Conservation (phyloP, 2,113 vertebrate species). For the Phrynocephalus versicolor region DNA sequence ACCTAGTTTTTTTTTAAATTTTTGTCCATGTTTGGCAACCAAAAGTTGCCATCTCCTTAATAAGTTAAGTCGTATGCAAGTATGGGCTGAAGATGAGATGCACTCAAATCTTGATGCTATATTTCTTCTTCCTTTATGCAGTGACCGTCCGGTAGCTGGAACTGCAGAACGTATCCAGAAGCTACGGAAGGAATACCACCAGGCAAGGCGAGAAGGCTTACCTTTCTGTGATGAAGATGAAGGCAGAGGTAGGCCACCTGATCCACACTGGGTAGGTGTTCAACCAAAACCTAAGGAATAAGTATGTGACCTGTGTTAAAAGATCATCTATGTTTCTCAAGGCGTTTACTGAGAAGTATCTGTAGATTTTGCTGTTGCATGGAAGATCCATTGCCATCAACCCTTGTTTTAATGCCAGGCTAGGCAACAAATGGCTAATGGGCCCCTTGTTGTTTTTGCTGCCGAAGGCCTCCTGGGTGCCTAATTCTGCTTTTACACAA, state of each 20-base stretch:
- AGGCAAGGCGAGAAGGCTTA: constrained; percentile 87
- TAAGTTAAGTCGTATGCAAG: not conserved
- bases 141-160: constrained; percentile 59
- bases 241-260: constrained; percentile 72
- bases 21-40: not conserved
- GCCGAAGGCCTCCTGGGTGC: too few relatives aligned
- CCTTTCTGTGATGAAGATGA: constrained; percentile 86
- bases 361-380: not conserved
- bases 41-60: not conserved
- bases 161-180: constrained; percentile 92
- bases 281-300: not conserved
- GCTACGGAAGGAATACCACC: constrained; percentile 91
- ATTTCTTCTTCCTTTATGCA: constrained; percentile 35
- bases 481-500: too few relatives aligned
- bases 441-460: too few relatives aligned
- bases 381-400: constrained; percentile 33
- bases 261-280: constrained; percentile 84
- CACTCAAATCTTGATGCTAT: not conserved
- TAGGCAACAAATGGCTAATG: too few relatives aligned
- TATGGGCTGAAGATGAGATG: not conserved
- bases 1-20: not conserved
- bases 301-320: not conserved
- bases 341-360: not conserved
- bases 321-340: not conserved
- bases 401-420: not conserved